A percentile compares a stretch with the other conserved stretches of the same genome.
Conservation (phyloP, 2,113 vertebrate species). For the Camelus bactrianus region DNA sequence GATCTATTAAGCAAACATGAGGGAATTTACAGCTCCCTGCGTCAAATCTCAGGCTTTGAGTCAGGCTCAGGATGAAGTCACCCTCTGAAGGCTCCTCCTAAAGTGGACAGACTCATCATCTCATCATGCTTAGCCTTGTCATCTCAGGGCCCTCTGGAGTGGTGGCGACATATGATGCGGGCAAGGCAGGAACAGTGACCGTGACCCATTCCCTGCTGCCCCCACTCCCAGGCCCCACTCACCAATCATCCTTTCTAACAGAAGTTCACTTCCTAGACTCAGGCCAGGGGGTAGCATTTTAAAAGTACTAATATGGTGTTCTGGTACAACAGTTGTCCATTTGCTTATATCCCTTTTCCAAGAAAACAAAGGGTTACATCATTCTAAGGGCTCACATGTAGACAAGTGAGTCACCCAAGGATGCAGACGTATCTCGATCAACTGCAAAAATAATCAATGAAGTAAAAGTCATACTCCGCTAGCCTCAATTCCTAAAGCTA, state of each 20-base stretch:
- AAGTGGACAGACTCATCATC: not conserved
- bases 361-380: not conserved
- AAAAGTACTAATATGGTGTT: constrained; percentile 17
- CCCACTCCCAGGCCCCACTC: not conserved
- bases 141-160: not conserved
- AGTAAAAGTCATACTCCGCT: not conserved
- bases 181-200: not conserved
- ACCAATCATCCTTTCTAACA: not conserved
- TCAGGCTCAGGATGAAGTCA: not conserved
- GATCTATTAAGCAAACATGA: not conserved
- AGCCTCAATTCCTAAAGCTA: not conserved
- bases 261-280: constrained; percentile 8
- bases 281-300: not conserved
- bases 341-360: not conserved
- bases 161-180: not conserved
- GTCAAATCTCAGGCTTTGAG: not conserved
- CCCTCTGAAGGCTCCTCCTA: not conserved
- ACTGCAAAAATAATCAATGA: constrained; percentile 4
- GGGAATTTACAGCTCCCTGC: not conserved
- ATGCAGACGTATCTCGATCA: not conserved
- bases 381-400: not conserved
- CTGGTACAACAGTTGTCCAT: not conserved
- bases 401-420: not conserved
- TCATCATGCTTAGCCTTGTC: not conserved
- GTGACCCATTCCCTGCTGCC: not conserved